Evolutionary conservation across 2,113 vertebrate genomes (phyloP), one percentile per base, ranked within the genome.

Genomic region (Anolis carolinensis): DNA sequence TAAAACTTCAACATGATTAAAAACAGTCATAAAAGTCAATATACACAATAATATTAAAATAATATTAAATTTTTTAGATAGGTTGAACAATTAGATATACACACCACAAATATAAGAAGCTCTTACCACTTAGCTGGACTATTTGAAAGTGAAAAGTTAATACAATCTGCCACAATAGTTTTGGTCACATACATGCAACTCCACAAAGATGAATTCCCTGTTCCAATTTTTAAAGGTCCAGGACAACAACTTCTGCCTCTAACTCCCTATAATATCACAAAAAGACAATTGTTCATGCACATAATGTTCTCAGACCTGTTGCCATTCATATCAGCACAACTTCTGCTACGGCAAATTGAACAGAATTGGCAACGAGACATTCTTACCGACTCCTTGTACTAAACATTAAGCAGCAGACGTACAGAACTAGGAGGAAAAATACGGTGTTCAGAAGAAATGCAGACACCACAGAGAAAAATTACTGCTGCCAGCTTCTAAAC

Each of bases 121-220:
- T 44, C 20, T 27, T 32, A n/a, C 55, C 63, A 21, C 14, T 39
- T n/a, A 30, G 67, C 34, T 68, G 30, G 11, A 7, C 18, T 70
- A 50, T 30, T 32, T 39, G 30, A 32, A 50, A 70, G n/a, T 27
- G 18, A 70, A 8, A 20, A 25, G 39, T 81, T 23, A 65, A 65
- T 82, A 25, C 11, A 7, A 34, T 71, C 23, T 9, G 2, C 11
- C 34, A 44, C n/a, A 32, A 67, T 52, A 44, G 7, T 32, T 52
- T 52, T 70, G 48, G n/a, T 70, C 34, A 10, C 34, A 11, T 18
- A 65, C 27, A 44, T 30, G 36, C 62, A 65, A 80, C 20, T 27
- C 71, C 18, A 8, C 50, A 25, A 71, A 79, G 79, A 8, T 52
- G 89, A 91, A 84, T 67, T 50, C 82, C 18, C 88, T 90, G 83